Conservation (phyloP, 2,888 invertebrate species). For the Heliconius charithonia region DNA sequence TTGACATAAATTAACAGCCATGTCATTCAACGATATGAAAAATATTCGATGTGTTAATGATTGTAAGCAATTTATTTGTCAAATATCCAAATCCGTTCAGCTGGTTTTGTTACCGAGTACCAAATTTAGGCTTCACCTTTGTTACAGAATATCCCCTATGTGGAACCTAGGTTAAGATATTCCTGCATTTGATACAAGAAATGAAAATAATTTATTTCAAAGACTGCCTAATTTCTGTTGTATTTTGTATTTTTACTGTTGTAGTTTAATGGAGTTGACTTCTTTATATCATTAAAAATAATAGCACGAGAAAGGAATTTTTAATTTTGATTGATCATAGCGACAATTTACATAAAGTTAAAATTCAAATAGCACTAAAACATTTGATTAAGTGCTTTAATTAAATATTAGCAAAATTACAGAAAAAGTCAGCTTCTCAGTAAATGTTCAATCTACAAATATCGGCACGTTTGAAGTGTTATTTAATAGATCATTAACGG, state of each 20-base stretch:
- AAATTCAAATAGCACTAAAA: not conserved
- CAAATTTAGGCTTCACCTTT: not conserved
- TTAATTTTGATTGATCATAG: slow-evolving; percentile 1
- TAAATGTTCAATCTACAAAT: slow-evolving; percentile 57
- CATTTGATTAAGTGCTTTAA: not conserved
- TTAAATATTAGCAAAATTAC: not conserved
- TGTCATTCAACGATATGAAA: not conserved
- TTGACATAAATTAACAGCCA: not conserved
- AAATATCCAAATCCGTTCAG: not conserved
- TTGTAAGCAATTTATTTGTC: not conserved
- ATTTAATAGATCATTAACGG: slow-evolving; percentile 55
- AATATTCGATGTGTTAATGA: not conserved
- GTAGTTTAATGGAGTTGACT: not conserved
- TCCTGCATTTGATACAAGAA: not conserved
- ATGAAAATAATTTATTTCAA: not conserved
- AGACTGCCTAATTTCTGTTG: no score
- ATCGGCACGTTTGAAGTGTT: slow-evolving; percentile 55
- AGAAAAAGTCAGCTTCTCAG: slow-evolving; percentile 24
- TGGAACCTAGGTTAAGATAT: not conserved
- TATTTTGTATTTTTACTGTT: no score
- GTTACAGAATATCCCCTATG: no score
- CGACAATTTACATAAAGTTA: not conserved
- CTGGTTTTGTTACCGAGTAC: not conserved
- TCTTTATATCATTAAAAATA: not conserved
- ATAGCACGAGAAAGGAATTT: not conserved